Percentiles rank a stretch among this genome's conserved stretches.
Evolutionary conservation across 2,113 vertebrate species (phyloP).

Genomic region (Chroicocephalus ridibundus): DNA sequence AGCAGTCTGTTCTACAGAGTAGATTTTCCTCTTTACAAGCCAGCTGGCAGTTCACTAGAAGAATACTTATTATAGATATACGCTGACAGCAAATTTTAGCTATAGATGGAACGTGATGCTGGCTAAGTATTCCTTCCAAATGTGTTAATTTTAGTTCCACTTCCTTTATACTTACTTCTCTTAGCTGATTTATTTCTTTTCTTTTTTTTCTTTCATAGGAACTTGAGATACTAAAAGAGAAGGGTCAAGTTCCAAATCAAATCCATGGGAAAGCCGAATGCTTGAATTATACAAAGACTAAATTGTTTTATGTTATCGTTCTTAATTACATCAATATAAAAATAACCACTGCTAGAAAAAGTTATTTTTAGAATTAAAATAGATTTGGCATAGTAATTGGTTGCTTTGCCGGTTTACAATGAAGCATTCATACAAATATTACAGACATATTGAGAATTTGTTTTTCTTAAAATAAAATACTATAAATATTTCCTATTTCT

Average conservation of each 20-base stretch:
- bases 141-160: slow-evolving; percentile 48
- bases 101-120: slow-evolving; percentile 17
- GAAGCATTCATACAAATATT: neutral
- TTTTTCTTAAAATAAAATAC: neutral
- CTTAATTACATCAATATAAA: neutral
- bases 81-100: slow-evolving; percentile 46
- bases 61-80: slow-evolving; percentile 45
- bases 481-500: neutral
- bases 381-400: neutral
- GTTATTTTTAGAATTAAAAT: neutral
- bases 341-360: neutral
- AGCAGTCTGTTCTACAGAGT: slow-evolving; percentile 1
- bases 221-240: neutral
- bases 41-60: slow-evolving; percentile 50
- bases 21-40: slow-evolving; percentile 41
- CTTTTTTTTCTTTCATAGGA: neutral
- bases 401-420: neutral
- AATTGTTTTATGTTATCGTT: neutral
- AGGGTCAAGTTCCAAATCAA: neutral
- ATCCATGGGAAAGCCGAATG: neutral
- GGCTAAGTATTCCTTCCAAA: slow-evolving; percentile 33
- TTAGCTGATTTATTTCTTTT: neutral
- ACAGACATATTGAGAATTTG: neutral
- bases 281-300: neutral
- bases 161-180: slow-evolving; percentile 22